A percentile compares a stretch with the other conserved stretches of the same genome.
phyloP scores from a whole-genome alignment of 2,113 vertebrate genomes.

The Zingel zingel region DNA sequence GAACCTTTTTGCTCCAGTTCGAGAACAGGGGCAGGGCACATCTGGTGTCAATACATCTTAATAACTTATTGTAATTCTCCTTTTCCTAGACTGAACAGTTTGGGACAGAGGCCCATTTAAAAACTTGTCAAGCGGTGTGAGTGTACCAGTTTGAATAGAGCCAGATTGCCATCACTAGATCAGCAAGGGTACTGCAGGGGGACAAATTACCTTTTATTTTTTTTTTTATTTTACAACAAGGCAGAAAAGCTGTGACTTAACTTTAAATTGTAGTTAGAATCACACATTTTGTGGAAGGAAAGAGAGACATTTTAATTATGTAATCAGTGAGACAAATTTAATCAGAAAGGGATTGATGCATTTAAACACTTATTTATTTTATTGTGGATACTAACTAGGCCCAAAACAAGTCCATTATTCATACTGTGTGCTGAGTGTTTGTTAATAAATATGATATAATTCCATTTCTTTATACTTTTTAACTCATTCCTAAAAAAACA shows the following conservation, averaged over 20 bases:
- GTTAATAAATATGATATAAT: not conserved
- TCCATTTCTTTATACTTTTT: not conserved
- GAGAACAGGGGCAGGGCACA: conserved; percentile 81
- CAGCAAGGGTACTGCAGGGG: conserved; percentile 64
- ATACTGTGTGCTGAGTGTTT: not conserved
- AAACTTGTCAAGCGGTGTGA: conserved; percentile 23
- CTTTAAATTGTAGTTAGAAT: not conserved
- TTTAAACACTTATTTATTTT: not conserved
- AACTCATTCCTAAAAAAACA: not conserved
- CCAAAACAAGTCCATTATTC: not conserved
- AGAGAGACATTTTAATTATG: not conserved
- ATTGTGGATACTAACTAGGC: not conserved
- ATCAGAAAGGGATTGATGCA: not conserved
- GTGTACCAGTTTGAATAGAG: conserved; percentile 62
- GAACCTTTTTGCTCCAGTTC: conserved; percentile 55
- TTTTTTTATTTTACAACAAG: not conserved
- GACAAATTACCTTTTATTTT: not conserved
- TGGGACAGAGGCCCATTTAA: conserved; percentile 64
- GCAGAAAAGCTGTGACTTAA: not conserved
- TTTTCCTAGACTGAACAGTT: conserved; percentile 86
- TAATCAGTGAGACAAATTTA: not conserved
- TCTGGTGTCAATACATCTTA: conserved; percentile 92
- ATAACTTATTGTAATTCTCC: conserved; percentile 91
- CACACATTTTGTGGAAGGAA: not conserved
- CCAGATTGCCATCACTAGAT: conserved; percentile 78